A percentile compares a stretch with the other conserved stretches of the same genome.
Evolutionary conservation across 2,113 vertebrate species (phyloP).

Genomic region (Plecturocebus donacophilus): DNA sequence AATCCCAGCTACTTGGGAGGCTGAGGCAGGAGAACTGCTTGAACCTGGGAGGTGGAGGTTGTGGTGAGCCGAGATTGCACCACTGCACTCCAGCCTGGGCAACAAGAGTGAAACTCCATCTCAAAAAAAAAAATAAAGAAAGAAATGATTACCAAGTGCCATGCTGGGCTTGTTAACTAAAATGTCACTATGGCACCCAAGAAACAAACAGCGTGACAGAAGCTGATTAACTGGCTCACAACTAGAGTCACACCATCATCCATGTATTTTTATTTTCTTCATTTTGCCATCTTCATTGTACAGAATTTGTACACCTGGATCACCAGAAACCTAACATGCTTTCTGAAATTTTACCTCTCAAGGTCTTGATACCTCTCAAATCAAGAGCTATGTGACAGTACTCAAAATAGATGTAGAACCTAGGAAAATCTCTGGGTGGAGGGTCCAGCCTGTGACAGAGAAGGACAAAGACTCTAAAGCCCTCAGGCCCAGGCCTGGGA

Average conservation of each 20-base stretch:
- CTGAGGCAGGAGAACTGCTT: no score
- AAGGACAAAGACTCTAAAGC: neutral
- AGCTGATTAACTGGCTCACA: neutral
- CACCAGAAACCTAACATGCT: neutral
- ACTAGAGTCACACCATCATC: neutral
- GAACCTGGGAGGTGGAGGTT: no score
- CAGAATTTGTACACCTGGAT: neutral
- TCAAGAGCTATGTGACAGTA: neutral
- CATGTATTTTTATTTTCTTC: neutral
- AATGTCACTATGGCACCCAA: neutral
- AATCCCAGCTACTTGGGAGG: no score
- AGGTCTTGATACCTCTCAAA: neutral
- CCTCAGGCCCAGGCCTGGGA: neutral
- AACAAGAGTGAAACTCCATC: no score
- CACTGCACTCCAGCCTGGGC: no score
- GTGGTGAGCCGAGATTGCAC: no score
- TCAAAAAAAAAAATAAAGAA: neutral
- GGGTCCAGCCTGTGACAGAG: fast-evolving
- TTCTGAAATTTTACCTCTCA: neutral
- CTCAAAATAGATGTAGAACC: neutral
- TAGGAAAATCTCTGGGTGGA: neutral
- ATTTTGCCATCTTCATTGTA: neutral
- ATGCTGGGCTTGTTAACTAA: neutral
- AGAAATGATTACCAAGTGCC: neutral
- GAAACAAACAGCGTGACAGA: neutral